Percentiles rank a stretch among this genome's conserved stretches.
Conservation (phyloP, 2,797 vertebrate species). For the Danio aesculapii region DNA sequence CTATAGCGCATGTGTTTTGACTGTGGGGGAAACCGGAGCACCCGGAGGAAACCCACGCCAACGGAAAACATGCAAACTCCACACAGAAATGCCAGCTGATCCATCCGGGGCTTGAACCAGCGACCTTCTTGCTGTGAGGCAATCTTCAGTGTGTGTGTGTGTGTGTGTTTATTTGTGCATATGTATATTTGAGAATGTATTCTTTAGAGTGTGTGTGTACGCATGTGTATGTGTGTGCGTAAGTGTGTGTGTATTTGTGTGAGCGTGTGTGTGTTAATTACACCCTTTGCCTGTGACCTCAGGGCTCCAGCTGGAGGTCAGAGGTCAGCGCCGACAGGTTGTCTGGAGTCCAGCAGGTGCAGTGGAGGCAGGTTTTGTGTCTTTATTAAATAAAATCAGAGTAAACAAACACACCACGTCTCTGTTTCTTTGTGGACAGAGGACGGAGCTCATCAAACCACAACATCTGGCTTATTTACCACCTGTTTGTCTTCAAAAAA, state of each 20-base stretch:
- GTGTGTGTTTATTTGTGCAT: too few relatives aligned
- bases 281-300: conserved; percentile 31
- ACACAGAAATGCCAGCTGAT: too few relatives aligned
- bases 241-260: background rate
- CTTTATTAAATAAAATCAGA: conserved; percentile 43
- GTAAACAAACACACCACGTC: conserved; percentile 13
- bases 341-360: conserved; percentile 70
- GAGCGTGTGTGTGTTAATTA: conserved; percentile 19
- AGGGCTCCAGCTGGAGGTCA: conserved; percentile 71
- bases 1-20: too few relatives aligned
- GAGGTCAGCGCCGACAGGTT: conserved; percentile 75
- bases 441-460: conserved; percentile 32
- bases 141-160: too few relatives aligned
- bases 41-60: too few relatives aligned
- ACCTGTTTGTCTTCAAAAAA: conserved; percentile 28
- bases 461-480: conserved; percentile 28
- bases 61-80: too few relatives aligned
- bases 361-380: conserved; percentile 25
- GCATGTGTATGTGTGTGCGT: too few relatives aligned
- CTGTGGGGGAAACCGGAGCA: too few relatives aligned
- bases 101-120: too few relatives aligned
- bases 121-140: too few relatives aligned
- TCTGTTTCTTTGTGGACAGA: conserved; percentile 22
- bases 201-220: too few relatives aligned
- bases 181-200: too few relatives aligned